Conservation (phyloP, 2,888 invertebrate genomes). For the Dasysyrphus tricinctus region DNA sequence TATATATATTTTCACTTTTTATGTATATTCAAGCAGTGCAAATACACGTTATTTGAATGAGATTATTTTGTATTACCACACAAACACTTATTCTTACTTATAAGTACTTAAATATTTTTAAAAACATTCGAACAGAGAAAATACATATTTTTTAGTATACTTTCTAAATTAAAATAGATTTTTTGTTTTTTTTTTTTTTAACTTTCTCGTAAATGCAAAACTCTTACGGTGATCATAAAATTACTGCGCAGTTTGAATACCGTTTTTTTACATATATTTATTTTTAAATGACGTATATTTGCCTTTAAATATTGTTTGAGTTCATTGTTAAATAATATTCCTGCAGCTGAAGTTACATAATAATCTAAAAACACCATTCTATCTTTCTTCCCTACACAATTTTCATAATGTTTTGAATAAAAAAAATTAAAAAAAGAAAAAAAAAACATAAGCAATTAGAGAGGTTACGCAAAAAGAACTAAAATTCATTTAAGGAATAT, state of each 20-base stretch:
- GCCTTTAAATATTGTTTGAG: constrained; percentile 53
- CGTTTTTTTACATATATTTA: constrained; percentile 1
- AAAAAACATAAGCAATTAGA: constrained; percentile 74
- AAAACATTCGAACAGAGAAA: background rate
- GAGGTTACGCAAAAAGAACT: constrained; percentile 68
- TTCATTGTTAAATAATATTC: constrained; percentile 53
- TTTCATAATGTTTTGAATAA: constrained; percentile 41
- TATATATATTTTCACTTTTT: constrained; percentile 57
- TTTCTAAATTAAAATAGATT: constrained; percentile 21
- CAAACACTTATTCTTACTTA: constrained; percentile 23
- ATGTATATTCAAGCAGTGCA: constrained; percentile 49
- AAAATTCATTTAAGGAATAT: constrained; percentile 62
- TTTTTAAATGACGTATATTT: constrained; percentile 44
- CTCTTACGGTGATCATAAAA: background rate
- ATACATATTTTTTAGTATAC: background rate
- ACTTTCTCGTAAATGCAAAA: background rate
- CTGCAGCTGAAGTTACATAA: constrained; percentile 47
- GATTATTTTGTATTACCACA: constrained; percentile 26
- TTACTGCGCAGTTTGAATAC: constrained; percentile 13
- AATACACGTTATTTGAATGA: constrained; percentile 55
- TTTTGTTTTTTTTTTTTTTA: background rate
- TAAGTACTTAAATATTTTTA: constrained; percentile 6
- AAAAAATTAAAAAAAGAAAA: constrained; percentile 13
- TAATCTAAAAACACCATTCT: constrained; percentile 42
- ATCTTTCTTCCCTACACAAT: constrained; percentile 46